Evolutionary conservation across 2,888 invertebrate species (phyloP), one percentile per base, ranked within the genome.

Genomic region (Drosophila kambysellisi): DNA sequence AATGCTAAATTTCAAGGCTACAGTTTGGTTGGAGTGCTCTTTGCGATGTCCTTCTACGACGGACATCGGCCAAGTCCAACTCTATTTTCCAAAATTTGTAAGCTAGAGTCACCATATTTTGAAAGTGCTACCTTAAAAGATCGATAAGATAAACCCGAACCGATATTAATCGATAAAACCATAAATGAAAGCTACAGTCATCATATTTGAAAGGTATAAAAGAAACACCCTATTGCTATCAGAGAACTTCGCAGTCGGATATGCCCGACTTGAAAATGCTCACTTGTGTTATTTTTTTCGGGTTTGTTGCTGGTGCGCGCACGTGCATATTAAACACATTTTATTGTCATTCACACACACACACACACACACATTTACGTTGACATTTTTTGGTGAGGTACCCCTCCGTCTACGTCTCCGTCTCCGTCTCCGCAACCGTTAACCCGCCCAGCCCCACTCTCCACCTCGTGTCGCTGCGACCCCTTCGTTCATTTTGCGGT

Each of bases 311-410:
- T 59, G 64, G 61, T 67, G 66, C 73, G 77, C 77, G 66, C 82
- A 82, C 82, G 74, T 82, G 81, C 86, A 85, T 82, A 82, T 82
- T 85, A 85, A 82, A 84, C 73, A 87, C 84, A 76, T 82, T 82
- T 85, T 85, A 82, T 82, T 85, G 77, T 85, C 70, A 68, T 60
- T 67, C 79, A 74, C 81, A 74, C 66, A 62, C 64, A 53, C 56
- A 69, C 53, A 32, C 70, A 57, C 67, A 57, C 35, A 67, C 54
- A 65, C 73, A 73, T 72, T 72, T 37, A 59, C 64, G 68, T 79
- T 70, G 79, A 72, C 65, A 72, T 73, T 68, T 68, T 76, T 72
- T 79, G 69, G 69, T 59, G 74, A 11, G 33, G 48, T 63, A 53
- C 8, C 64, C 39, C 56, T 7, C 20, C 25, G 46, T 20, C 12